Base-by-base conservation (phyloP, 2,888 invertebrate genomes). In the Imbricaverruca yamaguchii region DNA sequence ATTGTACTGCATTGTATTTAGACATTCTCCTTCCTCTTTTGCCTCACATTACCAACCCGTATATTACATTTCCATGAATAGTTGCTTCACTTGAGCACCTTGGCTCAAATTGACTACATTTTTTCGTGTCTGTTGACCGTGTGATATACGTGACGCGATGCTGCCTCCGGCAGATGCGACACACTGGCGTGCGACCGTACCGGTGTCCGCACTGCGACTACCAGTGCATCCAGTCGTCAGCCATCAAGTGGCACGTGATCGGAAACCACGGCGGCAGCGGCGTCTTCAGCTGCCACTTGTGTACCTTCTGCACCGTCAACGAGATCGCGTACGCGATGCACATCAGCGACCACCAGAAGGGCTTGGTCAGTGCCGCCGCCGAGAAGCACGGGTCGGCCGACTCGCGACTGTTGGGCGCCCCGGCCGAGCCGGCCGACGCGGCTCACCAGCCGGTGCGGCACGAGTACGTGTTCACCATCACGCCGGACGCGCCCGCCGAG, bases 291-390 rank as follows among this genome's bases (percentile, higher is more conserved):
- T 79, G 79, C 59, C 57, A 79, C 23, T 57, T 79, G 13, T 79
- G 79, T 15, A 25, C 55, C 59, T 79, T 79, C 79, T 79, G 57
- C 79, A 79, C 79, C 23, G 79, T 79, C 79, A 79, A 79, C 79
- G 25, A 79, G 23, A 56, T 25, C 25, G 3, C 25, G 13, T 79
- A 57, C 59, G 56, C 55, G 25, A n/a, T 57, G 79, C 79, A 79
- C 79, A 7, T 23, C 13, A 79, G 23, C 79, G 79, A 79, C 25
- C 79, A 79, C 79, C 23, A 79, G 23, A 23, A 25, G 23, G 79
- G 79, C 25, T 57, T 57, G 79, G 23, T 79, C 23, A 57, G 15
- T 23, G 57, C 79, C 57, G 13, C 11, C 79, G 18, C 8, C 13
- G 57, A 23, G 12, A 25, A 59, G 23, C 23, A 55, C n/a, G 78